Conservation (phyloP, 1,140 invertebrate species). For the Oedothorax gibbosus region DNA sequence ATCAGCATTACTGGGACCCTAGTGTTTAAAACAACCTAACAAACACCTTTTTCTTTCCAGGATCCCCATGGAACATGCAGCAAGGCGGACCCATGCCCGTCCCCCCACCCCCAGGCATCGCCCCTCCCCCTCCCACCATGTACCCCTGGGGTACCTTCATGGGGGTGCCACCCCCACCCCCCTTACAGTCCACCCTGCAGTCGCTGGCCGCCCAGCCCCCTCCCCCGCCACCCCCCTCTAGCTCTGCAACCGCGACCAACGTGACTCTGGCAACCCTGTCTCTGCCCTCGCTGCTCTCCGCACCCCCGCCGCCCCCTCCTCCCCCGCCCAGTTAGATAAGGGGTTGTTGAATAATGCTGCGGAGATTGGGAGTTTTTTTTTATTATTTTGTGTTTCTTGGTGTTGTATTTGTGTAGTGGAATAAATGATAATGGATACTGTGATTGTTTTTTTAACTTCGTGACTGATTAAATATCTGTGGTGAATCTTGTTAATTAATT, state of each 20-base stretch:
- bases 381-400: background rate
- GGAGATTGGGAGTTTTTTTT: too few relatives aligned
- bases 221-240: conserved; percentile 53
- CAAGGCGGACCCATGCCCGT: conserved; percentile 42
- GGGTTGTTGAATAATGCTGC: too few relatives aligned
- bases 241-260: conserved; percentile 5
- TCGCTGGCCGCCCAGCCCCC: conserved; percentile 57
- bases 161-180: conserved; percentile 44
- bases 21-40: too few relatives aligned
- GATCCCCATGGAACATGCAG: conserved; percentile 16
- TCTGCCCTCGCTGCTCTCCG: conserved; percentile 25
- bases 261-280: conserved; percentile 8
- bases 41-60: background rate
- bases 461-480: background rate
- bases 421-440: background rate
- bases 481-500: too few relatives aligned
- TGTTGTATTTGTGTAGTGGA: background rate
- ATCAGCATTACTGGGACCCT: too few relatives aligned
- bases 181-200: conserved; percentile 32
- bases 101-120: conserved; percentile 44
- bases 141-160: conserved; percentile 55
- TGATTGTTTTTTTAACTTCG: background rate
- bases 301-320: conserved; percentile 52
- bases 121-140: conserved; percentile 48
- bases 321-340: conserved; percentile 41